Percentiles rank a stretch among this genome's conserved stretches.
These are phyloP conservation scores for Drosophila truncata DNA, from an alignment of 1,140 invertebrate species.

Conservation along the genomic window DNA sequence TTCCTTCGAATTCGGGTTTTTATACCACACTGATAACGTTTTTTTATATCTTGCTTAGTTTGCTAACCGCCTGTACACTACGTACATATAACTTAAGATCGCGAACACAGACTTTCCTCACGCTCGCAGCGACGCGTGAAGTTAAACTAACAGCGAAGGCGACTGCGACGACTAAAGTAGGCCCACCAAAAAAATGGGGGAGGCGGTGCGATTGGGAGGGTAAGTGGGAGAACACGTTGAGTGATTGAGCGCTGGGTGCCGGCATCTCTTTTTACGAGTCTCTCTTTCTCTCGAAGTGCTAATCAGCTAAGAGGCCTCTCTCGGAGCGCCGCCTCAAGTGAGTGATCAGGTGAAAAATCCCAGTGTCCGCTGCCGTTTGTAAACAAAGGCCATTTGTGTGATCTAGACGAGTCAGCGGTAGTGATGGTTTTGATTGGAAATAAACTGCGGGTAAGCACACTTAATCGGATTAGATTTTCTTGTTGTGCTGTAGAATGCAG, in stretches of 20 bases:
- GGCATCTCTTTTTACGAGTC: too few species aligned
- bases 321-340: background rate
- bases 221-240: background rate
- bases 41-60: conserved; percentile 1
- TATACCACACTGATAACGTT: conserved; percentile 5
- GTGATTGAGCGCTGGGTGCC: background rate
- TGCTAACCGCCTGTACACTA: background rate
- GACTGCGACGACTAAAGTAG: background rate
- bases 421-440: background rate
- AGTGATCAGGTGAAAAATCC: background rate
- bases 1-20: background rate
- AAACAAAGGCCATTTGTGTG: conserved; percentile 7
- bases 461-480: background rate
- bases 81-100: conserved; percentile 10
- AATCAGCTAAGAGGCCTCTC: conserved; percentile 1
- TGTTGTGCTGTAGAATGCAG: background rate
- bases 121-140: conserved; percentile 32
- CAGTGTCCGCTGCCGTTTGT: background rate
- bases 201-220: conserved; percentile 9
- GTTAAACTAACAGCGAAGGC: conserved; percentile 24
- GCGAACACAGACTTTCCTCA: conserved; percentile 6
- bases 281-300: background rate
- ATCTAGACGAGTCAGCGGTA: background rate
- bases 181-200: conserved; percentile 6
- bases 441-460: background rate